These are phyloP conservation scores for Apostichopus californicus DNA, from an alignment of 35 echinoderm and acorn worm species.

Conservation along the genomic window DNA sequence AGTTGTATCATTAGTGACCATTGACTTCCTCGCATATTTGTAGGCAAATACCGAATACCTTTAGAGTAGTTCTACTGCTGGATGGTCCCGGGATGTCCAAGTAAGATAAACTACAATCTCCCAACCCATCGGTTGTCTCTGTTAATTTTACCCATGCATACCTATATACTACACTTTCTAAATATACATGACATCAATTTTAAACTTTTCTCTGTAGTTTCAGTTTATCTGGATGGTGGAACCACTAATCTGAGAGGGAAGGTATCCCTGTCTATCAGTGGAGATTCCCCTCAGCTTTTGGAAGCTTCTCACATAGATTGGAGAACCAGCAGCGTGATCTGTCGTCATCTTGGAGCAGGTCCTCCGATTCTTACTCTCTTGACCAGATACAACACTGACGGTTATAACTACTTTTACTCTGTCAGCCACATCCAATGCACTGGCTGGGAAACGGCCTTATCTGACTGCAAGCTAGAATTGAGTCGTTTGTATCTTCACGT, in stretches of 20 bases:
- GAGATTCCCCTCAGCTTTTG: not conserved
- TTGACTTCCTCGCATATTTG: too few species aligned
- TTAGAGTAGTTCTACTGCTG: too few species aligned
- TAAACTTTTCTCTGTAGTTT: not conserved
- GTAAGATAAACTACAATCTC: too few species aligned
- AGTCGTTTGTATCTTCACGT: not conserved
- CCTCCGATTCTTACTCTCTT: not conserved
- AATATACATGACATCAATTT: too few species aligned
- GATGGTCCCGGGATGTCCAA: too few species aligned
- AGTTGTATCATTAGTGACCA: too few species aligned
- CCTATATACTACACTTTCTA: too few species aligned
- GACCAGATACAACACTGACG: not conserved
- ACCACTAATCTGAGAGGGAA: not conserved
- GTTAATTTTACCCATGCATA: too few species aligned
- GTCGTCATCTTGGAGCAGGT: slow-evolving; percentile 11
- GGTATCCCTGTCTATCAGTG: not conserved
- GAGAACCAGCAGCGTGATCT: not conserved
- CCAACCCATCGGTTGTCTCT: too few species aligned
- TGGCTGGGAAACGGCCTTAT: not conserved
- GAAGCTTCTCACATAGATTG: not conserved
- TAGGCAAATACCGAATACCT: too few species aligned
- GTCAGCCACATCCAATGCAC: not conserved
- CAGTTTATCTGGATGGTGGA: not conserved
- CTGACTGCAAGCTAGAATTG: not conserved
- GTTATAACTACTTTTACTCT: not conserved